Conservation (phyloP, 2,113 vertebrate genomes). For the Mirza zaza region DNA sequence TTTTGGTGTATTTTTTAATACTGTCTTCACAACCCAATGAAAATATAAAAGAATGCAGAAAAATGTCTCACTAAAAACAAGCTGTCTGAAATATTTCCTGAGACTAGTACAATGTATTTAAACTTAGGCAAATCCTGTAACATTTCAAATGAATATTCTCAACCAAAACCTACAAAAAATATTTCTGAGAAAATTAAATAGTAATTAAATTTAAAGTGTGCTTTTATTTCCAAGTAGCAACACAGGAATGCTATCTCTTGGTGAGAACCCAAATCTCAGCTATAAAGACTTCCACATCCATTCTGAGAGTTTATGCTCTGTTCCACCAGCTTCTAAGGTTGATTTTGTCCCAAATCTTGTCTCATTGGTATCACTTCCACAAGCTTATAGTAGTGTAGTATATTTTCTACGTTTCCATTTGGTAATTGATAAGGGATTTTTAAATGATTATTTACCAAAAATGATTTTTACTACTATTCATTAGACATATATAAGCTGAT, state of each 20-base stretch:
- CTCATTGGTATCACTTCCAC: background rate
- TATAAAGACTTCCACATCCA: background rate
- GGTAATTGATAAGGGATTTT: background rate
- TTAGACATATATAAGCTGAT: background rate
- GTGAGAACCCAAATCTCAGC: background rate
- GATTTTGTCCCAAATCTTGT: background rate
- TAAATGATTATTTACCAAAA: background rate
- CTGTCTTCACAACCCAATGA: background rate
- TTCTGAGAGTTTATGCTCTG: background rate
- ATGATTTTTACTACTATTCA: background rate
- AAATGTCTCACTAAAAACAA: background rate
- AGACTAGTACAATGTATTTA: background rate
- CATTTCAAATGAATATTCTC: constrained; percentile 30
- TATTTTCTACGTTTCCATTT: background rate
- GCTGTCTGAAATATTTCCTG: constrained; percentile 13
- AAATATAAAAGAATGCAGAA: constrained; percentile 21
- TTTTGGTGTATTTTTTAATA: background rate
- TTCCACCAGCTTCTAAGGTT: background rate
- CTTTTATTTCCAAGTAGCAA: constrained; percentile 1
- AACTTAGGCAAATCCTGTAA: constrained; percentile 30
- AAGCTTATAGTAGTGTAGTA: background rate
- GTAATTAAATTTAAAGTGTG: background rate
- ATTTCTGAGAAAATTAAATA: constrained; percentile 26
- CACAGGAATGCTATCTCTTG: background rate
- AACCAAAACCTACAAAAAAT: background rate